Percentiles rank a stretch among this genome's conserved stretches.
phyloP scores from a whole-genome alignment of 2,888 invertebrate species.

The Epinotia nisella region DNA sequence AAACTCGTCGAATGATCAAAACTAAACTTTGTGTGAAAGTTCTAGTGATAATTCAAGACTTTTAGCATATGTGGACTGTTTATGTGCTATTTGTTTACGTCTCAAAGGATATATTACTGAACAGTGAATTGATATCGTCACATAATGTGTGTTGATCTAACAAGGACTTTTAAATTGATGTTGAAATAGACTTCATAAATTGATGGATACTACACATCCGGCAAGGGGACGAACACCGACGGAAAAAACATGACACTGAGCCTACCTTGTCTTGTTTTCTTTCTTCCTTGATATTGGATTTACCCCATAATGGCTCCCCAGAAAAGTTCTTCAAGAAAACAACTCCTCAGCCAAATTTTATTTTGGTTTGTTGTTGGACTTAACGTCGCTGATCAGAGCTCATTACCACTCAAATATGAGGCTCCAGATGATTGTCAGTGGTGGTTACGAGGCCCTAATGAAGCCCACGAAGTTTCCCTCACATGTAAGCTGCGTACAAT shows the following conservation, averaged over 20 bases:
- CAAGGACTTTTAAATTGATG: conserved; percentile 72
- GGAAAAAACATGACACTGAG: conserved; percentile 84
- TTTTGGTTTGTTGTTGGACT: conserved; percentile 77
- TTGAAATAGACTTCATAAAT: conserved; percentile 74
- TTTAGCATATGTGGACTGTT: conserved; percentile 63
- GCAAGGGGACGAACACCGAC: conserved; percentile 80
- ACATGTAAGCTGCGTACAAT: conserved; percentile 92
- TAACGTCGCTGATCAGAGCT: conserved; percentile 79
- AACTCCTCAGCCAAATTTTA: conserved; percentile 70
- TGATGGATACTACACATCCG: conserved; percentile 82
- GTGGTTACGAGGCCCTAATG: conserved; percentile 87
- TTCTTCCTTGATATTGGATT: conserved; percentile 82
- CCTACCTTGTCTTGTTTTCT: conserved; percentile 78
- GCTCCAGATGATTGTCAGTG: conserved; percentile 94
- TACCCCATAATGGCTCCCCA: conserved; percentile 76
- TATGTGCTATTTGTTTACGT: conserved; percentile 62
- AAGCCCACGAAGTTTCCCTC: conserved; percentile 89
- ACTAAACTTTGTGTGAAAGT: conserved; percentile 48
- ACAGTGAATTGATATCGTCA: conserved; percentile 59
- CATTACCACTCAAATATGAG: conserved; percentile 87
- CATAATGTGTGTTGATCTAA: conserved; percentile 65
- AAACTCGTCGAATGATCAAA: conserved; percentile 44
- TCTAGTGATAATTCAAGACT: conserved; percentile 47
- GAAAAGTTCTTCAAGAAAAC: conserved; percentile 66
- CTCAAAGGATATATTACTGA: conserved; percentile 53